These are phyloP conservation scores for Lampris incognitus DNA, from an alignment of 2,113 vertebrate species.

Conservation along the genomic window DNA sequence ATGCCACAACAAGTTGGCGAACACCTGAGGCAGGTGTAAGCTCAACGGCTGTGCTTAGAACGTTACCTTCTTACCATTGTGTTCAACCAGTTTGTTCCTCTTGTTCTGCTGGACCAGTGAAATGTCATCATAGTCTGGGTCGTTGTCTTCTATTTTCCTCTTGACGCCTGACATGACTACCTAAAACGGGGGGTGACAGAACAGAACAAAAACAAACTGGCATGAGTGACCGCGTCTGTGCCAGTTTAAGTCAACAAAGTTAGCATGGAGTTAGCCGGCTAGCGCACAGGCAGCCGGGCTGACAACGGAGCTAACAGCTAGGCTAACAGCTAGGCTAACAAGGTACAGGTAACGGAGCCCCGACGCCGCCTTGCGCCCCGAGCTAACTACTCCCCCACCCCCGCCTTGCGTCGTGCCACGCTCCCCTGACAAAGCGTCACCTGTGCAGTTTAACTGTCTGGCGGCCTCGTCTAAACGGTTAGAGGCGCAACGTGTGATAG, in stretches of 20 bases:
- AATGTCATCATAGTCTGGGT: constrained; percentile 96
- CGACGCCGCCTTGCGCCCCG: no score
- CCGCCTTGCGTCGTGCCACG: no score
- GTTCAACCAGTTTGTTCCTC: constrained; percentile 89
- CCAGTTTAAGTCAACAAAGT: not conserved
- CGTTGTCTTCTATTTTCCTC: constrained; percentile 90
- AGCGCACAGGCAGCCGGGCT: constrained; percentile 12
- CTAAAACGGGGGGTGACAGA: constrained; percentile 23
- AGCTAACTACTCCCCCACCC: no score
- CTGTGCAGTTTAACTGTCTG: no score
- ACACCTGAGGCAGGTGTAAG: constrained; percentile 22
- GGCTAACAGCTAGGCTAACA: constrained; percentile 2
- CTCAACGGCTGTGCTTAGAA: not conserved
- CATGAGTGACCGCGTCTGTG: not conserved
- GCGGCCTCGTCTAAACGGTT: no score
- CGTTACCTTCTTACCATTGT: constrained; percentile 84
- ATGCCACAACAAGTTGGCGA: not conserved
- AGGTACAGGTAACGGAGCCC: no score
- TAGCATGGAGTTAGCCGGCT: constrained; percentile 47
- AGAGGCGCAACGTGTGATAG: not conserved
- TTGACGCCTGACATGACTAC: constrained; percentile 94
- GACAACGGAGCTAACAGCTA: constrained; percentile 17
- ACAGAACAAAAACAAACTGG: not conserved
- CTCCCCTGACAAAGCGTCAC: no score
- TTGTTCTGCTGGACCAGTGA: constrained; percentile 88